Percentiles rank a stretch among this genome's conserved stretches.
Conservation (phyloP, 2,797 vertebrate genomes). For the Microtus californicus region DNA sequence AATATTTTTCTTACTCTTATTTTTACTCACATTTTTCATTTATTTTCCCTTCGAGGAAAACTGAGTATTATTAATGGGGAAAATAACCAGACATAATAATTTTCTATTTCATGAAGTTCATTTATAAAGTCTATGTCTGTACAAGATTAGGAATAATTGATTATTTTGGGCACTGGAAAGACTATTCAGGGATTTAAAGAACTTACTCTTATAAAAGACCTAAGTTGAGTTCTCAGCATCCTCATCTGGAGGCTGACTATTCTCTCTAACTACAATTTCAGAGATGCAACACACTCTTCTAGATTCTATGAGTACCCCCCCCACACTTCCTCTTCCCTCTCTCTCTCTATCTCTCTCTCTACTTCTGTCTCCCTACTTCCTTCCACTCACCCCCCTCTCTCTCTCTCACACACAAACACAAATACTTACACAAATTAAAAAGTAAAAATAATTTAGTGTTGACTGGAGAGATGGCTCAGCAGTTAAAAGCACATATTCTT, state of each 20-base stretch:
- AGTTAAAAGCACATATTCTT: not conserved
- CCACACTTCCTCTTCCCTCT: not conserved
- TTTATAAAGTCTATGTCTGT: not conserved
- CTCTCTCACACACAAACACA: not conserved
- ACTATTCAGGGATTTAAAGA: not conserved
- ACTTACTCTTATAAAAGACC: not conserved
- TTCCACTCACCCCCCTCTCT: no score
- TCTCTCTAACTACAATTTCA: not conserved
- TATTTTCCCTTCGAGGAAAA: not conserved
- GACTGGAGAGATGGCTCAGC: no score
- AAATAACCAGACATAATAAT: not conserved
- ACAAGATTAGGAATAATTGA: not conserved
- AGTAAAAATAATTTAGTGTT: not conserved
- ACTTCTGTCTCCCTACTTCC: not conserved
- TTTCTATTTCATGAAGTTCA: not conserved
- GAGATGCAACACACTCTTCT: not conserved
- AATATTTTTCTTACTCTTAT: not conserved
- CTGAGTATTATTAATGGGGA: not conserved
- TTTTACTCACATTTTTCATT: no score
- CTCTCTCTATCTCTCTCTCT: not conserved
- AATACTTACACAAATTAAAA: not conserved
- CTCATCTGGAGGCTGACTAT: no score
- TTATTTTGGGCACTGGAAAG: not conserved
- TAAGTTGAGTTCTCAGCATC: not conserved
- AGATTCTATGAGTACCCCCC: no score